Evolutionary conservation across 2,888 invertebrate species (phyloP), one percentile per base, ranked within the genome.

Genomic region (Philopedon plagiatum): DNA sequence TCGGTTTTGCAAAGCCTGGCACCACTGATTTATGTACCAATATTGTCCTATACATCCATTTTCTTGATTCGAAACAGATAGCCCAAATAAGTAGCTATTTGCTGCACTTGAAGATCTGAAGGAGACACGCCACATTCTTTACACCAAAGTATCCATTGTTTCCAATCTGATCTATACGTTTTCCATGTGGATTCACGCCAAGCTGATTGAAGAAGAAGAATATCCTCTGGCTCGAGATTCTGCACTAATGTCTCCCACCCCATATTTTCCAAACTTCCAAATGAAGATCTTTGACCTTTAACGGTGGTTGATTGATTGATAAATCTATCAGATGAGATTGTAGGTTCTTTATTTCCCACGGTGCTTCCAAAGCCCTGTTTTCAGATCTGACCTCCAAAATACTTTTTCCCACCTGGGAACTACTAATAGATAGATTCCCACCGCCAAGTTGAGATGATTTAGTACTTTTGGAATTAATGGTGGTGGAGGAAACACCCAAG

Each of bases 401-500:
- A n/a, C n/a, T n/a, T n/a, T n/a, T n/a, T n/a, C n/a, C n/a, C n/a
- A n/a, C n/a, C n/a, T n/a, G n/a, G n/a, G 78, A 5, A 29, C 29
- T 29, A 29, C 29, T 3, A 29, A 5, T 7, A 29, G 34, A 34
- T 11, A 34, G 4, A 34, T 11, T 9, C 34, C 79, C 54, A 51
- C 75, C 5, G 78, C 76, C 8, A 46, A 51, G 66, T 79, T 78
- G 2, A 81, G 73, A 39, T 81, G 79, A 2, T 46, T 32, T n/a
- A 80, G 74, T 0, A 81, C 78, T 32, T 73, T 46, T 3, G 81
- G 81, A 0, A 81, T 76, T 18, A 80, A 67, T 5, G 70, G 56
- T 5, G 81, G 82, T 3, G 81, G 82, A 0, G 82, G 80, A 56
- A 82, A 81, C 4, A 81, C 61, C 77, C 81, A 82, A 0, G 76